These are phyloP conservation scores for Channa striata DNA, from an alignment of 2,797 vertebrate species.

Conservation along the genomic window DNA sequence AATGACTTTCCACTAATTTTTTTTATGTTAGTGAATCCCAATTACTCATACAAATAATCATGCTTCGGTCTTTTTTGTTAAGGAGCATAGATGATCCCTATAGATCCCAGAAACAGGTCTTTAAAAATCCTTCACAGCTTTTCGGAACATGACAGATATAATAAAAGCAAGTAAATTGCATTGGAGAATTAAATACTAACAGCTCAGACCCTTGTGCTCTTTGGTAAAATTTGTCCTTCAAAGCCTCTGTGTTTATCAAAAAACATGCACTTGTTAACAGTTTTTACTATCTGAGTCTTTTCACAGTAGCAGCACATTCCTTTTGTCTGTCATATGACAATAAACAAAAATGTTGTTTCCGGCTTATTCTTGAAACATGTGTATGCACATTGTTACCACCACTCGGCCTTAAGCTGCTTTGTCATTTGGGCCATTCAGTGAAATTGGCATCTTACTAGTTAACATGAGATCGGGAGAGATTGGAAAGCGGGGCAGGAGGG, in stretches of 20 bases:
- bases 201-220: no score
- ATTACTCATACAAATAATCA: no score
- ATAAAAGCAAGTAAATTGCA: no score
- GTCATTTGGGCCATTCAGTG: constrained; percentile 10
- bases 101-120: neutral
- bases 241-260: neutral
- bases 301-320: neutral
- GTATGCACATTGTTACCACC: neutral
- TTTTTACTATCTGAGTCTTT: neutral
- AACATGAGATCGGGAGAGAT: constrained; percentile 27
- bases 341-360: neutral
- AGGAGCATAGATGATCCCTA: no score
- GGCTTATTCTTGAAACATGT: neutral
- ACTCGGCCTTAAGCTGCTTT: constrained; percentile 36
- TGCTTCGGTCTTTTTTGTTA: no score
- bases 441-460: constrained; percentile 43
- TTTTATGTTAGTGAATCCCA: neutral
- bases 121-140: neutral
- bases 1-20: neutral
- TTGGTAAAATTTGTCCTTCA: neutral
- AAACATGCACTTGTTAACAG: neutral
- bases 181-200: no score
- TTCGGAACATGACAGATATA: no score
- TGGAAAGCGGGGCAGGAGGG: constrained; percentile 18
- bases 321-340: neutral